phyloP scores from a whole-genome alignment of 2,113 vertebrate species.

The Cisticola juncidis region DNA sequence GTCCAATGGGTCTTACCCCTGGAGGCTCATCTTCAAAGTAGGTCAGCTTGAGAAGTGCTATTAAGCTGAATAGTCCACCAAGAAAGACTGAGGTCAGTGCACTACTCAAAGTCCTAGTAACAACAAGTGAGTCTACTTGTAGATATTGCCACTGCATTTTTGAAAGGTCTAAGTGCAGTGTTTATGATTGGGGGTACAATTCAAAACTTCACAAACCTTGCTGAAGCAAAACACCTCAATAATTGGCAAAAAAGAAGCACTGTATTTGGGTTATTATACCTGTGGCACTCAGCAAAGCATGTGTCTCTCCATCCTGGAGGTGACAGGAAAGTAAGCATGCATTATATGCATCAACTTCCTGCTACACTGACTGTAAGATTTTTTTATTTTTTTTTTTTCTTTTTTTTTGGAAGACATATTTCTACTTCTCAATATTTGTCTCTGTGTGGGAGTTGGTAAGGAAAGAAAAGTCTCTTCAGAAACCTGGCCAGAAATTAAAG shows the following conservation, averaged over 20 bases:
- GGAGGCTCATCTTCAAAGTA: not conserved
- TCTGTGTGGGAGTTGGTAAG: not conserved
- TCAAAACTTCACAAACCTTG: not conserved
- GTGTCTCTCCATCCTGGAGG: not conserved
- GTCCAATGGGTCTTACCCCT: not conserved
- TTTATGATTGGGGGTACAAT: not conserved
- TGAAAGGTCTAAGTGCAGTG: not conserved
- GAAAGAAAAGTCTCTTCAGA: not conserved
- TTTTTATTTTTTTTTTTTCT: not conserved
- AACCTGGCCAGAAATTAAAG: conserved; percentile 13
- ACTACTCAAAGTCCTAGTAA: not conserved
- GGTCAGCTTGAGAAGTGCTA: not conserved
- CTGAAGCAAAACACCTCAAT: not conserved
- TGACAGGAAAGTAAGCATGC: not conserved
- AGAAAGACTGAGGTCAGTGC: not conserved
- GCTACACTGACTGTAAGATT: not conserved
- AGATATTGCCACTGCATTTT: not conserved
- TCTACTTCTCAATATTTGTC: not conserved
- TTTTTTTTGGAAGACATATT: not conserved
- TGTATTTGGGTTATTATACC: not conserved
- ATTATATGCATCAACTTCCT: not conserved
- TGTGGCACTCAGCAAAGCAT: not conserved
- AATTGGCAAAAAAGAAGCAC: not conserved
- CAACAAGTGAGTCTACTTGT: not conserved
- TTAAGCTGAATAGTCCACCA: not conserved